These are phyloP conservation scores for Pyrrhia umbra DNA, from an alignment of 2,888 invertebrate species.

Conservation along the genomic window DNA sequence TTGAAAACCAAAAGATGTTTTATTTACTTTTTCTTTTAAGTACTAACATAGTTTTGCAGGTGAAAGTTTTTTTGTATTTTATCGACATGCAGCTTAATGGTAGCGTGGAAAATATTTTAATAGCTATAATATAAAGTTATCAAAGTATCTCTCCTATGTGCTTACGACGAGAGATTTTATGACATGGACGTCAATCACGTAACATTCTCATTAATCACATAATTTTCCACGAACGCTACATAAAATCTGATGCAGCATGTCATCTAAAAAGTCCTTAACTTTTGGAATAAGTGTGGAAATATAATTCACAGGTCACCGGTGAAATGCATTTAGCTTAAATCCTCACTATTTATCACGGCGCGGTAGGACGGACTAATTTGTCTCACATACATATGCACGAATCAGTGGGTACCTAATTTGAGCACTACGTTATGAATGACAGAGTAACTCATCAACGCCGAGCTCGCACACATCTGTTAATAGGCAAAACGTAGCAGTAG, in stretches of 20 bases:
- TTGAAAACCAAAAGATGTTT: too few species aligned
- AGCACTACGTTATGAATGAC: conserved; percentile 54
- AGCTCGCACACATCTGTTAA: conserved; percentile 36
- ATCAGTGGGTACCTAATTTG: conserved; percentile 54
- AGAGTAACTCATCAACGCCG: conserved; percentile 57
- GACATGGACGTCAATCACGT: not conserved
- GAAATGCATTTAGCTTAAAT: conserved; percentile 41
- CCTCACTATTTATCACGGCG: conserved; percentile 47
- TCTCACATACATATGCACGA: conserved; percentile 49
- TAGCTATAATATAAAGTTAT: too few species aligned
- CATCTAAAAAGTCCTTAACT: conserved; percentile 27
- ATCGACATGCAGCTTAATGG: too few species aligned
- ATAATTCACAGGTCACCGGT: conserved; percentile 45
- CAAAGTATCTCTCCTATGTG: too few species aligned
- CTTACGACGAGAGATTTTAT: too few species aligned
- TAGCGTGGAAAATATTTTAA: too few species aligned
- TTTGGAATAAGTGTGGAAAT: conserved; percentile 16
- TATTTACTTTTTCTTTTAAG: too few species aligned
- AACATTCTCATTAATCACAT: conserved; percentile 10
- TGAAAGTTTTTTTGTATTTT: too few species aligned
- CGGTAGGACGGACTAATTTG: conserved; percentile 44
- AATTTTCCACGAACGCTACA: not conserved
- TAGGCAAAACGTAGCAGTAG: conserved; percentile 22
- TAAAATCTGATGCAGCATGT: conserved; percentile 1
- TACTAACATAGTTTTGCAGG: too few species aligned